A percentile compares a stretch with the other conserved stretches of the same genome.
Conservation (phyloP, 2,797 vertebrate species). For the Gallinago solitaria region DNA sequence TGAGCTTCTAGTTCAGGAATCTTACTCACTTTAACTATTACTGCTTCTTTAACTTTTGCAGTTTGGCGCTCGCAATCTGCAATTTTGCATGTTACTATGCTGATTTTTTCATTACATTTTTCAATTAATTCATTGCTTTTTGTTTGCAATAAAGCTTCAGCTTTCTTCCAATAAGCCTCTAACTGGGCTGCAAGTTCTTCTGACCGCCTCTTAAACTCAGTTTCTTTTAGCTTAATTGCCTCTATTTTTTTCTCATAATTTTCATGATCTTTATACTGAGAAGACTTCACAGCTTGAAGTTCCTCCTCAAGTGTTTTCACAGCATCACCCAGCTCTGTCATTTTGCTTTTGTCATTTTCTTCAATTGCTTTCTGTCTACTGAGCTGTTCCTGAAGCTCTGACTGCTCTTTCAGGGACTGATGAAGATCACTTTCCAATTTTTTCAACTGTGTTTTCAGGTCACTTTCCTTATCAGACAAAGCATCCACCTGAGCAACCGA, state of each 20-base stretch:
- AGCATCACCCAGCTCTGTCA: slow-evolving; percentile 75
- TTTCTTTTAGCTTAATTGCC: slow-evolving; percentile 79
- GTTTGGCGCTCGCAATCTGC: slow-evolving; percentile 75
- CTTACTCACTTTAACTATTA: slow-evolving; percentile 74
- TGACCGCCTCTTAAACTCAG: slow-evolving; percentile 75
- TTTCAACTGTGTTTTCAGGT: slow-evolving; percentile 84
- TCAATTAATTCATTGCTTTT: slow-evolving; percentile 80
- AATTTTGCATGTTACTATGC: slow-evolving; percentile 76
- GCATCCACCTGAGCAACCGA: slow-evolving; percentile 76
- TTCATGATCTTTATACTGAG: slow-evolving; percentile 77
- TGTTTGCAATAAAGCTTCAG: slow-evolving; percentile 77
- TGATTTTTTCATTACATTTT: slow-evolving; percentile 78
- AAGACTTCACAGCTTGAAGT: slow-evolving; percentile 76
- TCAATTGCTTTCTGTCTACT: slow-evolving; percentile 68
- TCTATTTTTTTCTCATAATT: slow-evolving; percentile 80
- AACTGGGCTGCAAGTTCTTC: slow-evolving; percentile 76
- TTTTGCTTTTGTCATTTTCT: slow-evolving; percentile 77
- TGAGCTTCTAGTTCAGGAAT: slow-evolving; percentile 86
- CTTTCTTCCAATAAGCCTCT: slow-evolving; percentile 76
- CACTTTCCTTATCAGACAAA: slow-evolving; percentile 80
- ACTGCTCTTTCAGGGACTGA: slow-evolving; percentile 82
- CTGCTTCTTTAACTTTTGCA: slow-evolving; percentile 77
- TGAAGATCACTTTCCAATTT: slow-evolving; percentile 83
- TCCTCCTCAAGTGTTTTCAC: slow-evolving; percentile 79
- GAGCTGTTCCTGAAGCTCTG: slow-evolving; percentile 81